Conservation (phyloP, 2,113 vertebrate genomes). For the Chaetura pelagica region DNA sequence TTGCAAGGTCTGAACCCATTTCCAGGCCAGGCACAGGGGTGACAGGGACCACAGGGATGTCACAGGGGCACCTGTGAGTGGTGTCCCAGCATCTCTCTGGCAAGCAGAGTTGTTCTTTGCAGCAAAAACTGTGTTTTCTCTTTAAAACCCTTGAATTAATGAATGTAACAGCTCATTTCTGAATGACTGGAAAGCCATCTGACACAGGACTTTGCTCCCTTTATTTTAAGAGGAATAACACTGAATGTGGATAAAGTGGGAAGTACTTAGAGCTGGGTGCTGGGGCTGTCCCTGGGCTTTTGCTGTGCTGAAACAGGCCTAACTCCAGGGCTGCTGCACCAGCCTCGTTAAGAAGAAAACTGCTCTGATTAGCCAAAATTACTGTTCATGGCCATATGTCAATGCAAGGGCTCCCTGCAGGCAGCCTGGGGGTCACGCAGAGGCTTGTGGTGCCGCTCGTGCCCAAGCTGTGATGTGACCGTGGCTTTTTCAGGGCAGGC, state of each 20-base stretch:
- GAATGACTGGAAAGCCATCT: not conserved
- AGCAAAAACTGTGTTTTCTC: not conserved
- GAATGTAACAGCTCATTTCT: not conserved
- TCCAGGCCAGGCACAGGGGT: accelerated
- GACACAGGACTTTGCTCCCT: accelerated
- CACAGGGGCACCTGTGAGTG: accelerated
- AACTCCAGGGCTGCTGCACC: not conserved
- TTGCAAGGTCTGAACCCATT: not conserved
- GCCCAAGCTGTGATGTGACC: not conserved
- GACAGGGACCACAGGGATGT: not conserved
- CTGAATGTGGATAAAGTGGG: not conserved
- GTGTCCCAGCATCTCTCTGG: not conserved
- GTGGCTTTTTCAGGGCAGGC: not conserved
- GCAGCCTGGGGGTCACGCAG: accelerated
- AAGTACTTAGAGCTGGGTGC: not conserved
- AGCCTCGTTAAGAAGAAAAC: accelerated
- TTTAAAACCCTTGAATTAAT: not conserved
- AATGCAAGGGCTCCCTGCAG: not conserved
- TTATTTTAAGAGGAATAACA: not conserved
- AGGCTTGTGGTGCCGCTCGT: accelerated
- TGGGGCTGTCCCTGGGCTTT: not conserved
- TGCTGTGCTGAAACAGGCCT: not conserved
- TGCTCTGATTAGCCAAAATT: not conserved
- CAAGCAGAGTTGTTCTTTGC: not conserved
- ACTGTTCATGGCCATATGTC: not conserved